A percentile compares a stretch with the other conserved stretches of the same genome.
Conservation (phyloP, 2,797 vertebrate genomes). For the Chanos chanos region DNA sequence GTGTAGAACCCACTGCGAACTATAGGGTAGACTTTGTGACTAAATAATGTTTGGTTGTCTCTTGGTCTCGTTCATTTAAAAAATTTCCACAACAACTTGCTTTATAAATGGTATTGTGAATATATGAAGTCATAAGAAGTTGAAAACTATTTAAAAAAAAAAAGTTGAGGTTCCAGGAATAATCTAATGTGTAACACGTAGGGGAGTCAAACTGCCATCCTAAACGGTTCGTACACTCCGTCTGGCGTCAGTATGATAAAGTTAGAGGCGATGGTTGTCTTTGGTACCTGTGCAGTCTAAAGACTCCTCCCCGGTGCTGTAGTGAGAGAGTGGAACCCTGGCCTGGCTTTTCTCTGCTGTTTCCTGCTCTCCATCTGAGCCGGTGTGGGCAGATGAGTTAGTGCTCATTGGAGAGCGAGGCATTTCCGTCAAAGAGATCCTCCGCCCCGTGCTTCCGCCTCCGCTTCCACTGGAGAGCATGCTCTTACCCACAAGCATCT, state of each 20-base stretch:
- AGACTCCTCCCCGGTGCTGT: conserved; percentile 87
- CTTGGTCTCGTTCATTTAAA: too few relatives aligned
- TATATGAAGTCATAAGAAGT: too few relatives aligned
- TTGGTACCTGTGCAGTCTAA: conserved; percentile 85
- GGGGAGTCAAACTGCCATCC: too few relatives aligned
- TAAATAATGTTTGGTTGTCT: too few relatives aligned
- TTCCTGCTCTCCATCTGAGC: conserved; percentile 92
- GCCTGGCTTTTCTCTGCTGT: conserved; percentile 74
- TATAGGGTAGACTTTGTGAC: too few relatives aligned
- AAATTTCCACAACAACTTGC: neutral
- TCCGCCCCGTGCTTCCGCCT: conserved; percentile 53
- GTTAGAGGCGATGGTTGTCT: too few relatives aligned
- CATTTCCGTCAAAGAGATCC: conserved; percentile 83
- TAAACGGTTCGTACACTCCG: too few relatives aligned
- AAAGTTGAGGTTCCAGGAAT: neutral
- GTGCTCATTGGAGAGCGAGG: conserved; percentile 94
- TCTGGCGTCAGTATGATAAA: too few relatives aligned
- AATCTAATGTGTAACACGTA: neutral
- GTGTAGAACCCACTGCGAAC: too few relatives aligned
- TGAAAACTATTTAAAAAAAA: too few relatives aligned
- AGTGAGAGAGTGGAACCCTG: conserved; percentile 81
- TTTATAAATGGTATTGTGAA: too few relatives aligned
- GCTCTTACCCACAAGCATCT: conserved; percentile 85
- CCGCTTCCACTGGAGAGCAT: conserved; percentile 58
- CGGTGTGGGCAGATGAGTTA: conserved; percentile 92